Evolutionary conservation across 2,113 vertebrate species (phyloP).

Genomic region (Pipra filicauda): DNA sequence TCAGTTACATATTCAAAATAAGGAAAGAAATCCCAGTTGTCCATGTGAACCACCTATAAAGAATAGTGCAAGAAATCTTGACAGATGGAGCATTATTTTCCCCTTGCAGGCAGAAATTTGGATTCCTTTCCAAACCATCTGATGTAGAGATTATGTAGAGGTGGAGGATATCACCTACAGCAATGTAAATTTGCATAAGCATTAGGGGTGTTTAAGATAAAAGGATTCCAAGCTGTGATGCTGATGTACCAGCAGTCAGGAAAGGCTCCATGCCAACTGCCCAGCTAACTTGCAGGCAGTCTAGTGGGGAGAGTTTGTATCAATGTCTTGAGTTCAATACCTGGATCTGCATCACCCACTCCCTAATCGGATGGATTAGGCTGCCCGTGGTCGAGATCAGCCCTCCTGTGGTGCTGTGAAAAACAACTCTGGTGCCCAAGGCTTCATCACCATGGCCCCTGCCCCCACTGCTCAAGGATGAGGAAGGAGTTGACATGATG

Average conservation of each 20-base stretch:
- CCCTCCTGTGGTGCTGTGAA: not conserved
- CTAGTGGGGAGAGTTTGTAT: not conserved
- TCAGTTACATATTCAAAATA: not conserved
- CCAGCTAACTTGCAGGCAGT: not conserved
- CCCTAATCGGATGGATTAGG: accelerated
- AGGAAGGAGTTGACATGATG: not conserved
- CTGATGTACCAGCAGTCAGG: not conserved
- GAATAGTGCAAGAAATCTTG: not conserved
- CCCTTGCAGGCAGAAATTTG: not conserved
- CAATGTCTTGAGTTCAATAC: not conserved
- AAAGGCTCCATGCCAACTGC: not conserved
- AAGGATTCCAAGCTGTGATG: not conserved
- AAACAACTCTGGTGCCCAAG: not conserved
- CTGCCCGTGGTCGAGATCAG: not conserved
- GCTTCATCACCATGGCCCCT: not conserved
- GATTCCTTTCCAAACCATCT: not conserved
- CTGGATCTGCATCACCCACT: not conserved
- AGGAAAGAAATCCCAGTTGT: not conserved
- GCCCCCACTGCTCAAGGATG: not conserved
- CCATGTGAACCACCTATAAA: not conserved
- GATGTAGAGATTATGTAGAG: not conserved
- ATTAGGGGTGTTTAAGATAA: not conserved
- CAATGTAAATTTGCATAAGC: not conserved
- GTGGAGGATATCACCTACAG: not conserved
- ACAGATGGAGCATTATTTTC: not conserved